Base-by-base conservation (phyloP, 2,113 vertebrate genomes). In the Crypturellus undulatus region DNA sequence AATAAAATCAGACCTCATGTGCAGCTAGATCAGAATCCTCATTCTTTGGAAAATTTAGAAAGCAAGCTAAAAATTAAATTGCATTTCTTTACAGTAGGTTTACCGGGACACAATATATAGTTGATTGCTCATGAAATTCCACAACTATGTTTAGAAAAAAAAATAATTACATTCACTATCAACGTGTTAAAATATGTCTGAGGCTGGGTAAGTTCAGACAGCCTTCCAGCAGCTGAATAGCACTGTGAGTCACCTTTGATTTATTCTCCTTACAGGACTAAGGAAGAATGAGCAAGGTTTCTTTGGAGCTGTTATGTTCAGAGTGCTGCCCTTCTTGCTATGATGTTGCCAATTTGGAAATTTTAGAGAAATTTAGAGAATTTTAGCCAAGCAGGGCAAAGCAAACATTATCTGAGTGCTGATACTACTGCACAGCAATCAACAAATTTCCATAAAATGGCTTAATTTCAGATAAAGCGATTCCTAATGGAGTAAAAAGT, bases 301-400 rank as follows among this genome's bases (percentile, higher is more conserved):
- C 14, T 77, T 59, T 64, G 60, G 12, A 65, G 3, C 25, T 65
- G 18, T 2, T 36, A 19, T 10, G 2, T 28, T 92, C 3, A 1
- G 28, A 32, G 17, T 3, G 18, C 6, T 68, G 16, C 0, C 0
- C 25, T 32, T n/a, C 5, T 72, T 40, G 2, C 36, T 52, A 25
- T 3, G 10, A 6, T 5, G 43, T 25, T 72, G 13, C 13, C 16
- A 16, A 34, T 76, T 85, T 60, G 26, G 51, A 54, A 54, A 54
- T 28, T 54, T 54, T 54, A 28, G 51, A 54, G 51, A 54, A 45
- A 45, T 45, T 45, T 45, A 45, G 43, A 45, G 43, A 45, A 45
- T 45, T 54, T 54, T 28, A 28, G 5, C 4, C 17, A n/a, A 36
- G 22, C 9, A 58, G 5, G 18, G 5, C 10, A 26, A 79, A 75